phyloP scores from a whole-genome alignment of 2,888 invertebrate genomes.

The Blastobasis adustella region DNA sequence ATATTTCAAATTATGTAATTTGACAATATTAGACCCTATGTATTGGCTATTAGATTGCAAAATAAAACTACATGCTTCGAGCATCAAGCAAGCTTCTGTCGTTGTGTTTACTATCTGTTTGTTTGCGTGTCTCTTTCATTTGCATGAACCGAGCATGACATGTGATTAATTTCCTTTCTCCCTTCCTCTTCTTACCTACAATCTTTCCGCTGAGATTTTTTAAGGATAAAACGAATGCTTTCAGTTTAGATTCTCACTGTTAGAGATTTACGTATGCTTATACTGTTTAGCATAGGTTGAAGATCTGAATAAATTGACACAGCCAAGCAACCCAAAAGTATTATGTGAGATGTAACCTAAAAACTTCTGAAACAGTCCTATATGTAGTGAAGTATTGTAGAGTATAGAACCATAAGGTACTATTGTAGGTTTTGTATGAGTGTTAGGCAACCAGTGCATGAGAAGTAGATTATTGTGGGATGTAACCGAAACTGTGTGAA shows the following conservation, averaged over 20 bases:
- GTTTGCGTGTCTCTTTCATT: slow-evolving; percentile 71
- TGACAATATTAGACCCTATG: slow-evolving; percentile 45
- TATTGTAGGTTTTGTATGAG: slow-evolving; percentile 57
- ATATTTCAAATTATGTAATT: slow-evolving; percentile 10
- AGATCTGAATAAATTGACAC: slow-evolving; percentile 13
- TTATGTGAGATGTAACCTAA: slow-evolving; percentile 13
- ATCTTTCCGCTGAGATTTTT: slow-evolving; percentile 31
- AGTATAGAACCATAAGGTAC: slow-evolving; percentile 49
- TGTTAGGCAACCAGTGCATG: slow-evolving; percentile 57
- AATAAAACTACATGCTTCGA: slow-evolving; percentile 47
- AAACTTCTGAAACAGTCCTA: slow-evolving; percentile 31
- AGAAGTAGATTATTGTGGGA: slow-evolving; percentile 40
- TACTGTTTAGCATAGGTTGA: background rate
- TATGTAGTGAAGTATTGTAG: slow-evolving; percentile 31
- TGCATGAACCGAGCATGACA: slow-evolving; percentile 70
- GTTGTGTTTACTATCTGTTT: slow-evolving; percentile 64
- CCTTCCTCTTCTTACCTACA: slow-evolving; percentile 37
- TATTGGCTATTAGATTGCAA: slow-evolving; percentile 52
- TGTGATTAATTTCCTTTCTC: slow-evolving; percentile 50
- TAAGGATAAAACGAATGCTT: slow-evolving; percentile 31
- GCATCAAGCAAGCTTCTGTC: slow-evolving; percentile 64
- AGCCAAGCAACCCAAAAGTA: too few species aligned
- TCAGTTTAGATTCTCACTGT: slow-evolving; percentile 15
- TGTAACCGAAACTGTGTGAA: slow-evolving; percentile 24
- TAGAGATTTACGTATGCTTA: slow-evolving; percentile 14